phyloP scores from a whole-genome alignment of 2,888 invertebrate genomes.

The Trissolcus japonicus region DNA sequence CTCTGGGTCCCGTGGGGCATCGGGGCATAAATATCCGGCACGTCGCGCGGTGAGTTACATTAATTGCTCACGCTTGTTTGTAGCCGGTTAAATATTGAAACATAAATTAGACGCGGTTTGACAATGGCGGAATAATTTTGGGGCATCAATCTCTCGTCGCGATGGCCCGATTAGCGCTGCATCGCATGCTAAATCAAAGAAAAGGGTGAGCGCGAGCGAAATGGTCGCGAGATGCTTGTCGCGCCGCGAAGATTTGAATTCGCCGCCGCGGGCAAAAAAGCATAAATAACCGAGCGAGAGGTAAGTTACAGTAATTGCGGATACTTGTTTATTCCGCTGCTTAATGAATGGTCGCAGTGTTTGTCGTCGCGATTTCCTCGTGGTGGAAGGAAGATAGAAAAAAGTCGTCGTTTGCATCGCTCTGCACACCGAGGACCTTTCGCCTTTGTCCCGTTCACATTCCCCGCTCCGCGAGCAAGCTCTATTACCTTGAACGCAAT shows the following conservation, averaged over 20 bases:
- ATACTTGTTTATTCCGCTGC: conserved; percentile 38
- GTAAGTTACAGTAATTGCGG: conserved; percentile 51
- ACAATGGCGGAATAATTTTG: conserved; percentile 28
- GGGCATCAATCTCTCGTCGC: conserved; percentile 16
- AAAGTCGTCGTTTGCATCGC: conserved; percentile 48
- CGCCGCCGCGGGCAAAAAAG: conserved; percentile 27
- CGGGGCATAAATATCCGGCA: conserved; percentile 36
- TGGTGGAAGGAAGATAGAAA: conserved; percentile 4
- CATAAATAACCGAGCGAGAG: conserved; percentile 33
- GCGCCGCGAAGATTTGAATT: conserved; percentile 12
- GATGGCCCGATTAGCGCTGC: conserved; percentile 9
- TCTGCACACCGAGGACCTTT: conserved; percentile 50
- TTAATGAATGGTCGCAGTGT: conserved; percentile 47
- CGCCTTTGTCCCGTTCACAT: conserved; percentile 58
- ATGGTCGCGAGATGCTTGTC: conserved; percentile 1
- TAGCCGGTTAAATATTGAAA: conserved; percentile 31
- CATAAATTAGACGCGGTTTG: conserved; percentile 26
- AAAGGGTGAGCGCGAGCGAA: neutral
- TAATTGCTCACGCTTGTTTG: conserved; percentile 43
- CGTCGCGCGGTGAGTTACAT: conserved; percentile 35
- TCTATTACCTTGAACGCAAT: conserved; percentile 53
- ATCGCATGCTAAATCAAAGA: conserved; percentile 12
- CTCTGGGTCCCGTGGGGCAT: conserved; percentile 33
- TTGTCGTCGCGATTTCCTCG: conserved; percentile 43
- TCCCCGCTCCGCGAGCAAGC: conserved; percentile 35